These are phyloP conservation scores for Colletes gigas DNA, from an alignment of 1,140 invertebrate species.

Conservation along the genomic window DNA sequence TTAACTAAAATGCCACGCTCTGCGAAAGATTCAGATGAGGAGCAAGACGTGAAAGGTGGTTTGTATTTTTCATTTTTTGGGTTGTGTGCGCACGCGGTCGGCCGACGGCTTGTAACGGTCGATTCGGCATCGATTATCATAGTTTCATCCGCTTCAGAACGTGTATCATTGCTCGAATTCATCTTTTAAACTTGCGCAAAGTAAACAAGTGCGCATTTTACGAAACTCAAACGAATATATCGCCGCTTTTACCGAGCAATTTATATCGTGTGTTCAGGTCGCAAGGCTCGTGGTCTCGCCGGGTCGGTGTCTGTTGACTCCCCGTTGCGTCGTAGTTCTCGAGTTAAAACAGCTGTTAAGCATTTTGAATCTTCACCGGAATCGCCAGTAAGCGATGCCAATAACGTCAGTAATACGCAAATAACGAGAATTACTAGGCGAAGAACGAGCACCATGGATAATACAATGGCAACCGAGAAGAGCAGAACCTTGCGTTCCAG, in stretches of 20 bases:
- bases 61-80: conserved; percentile 56
- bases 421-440: conserved; percentile 34
- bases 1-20: conserved; percentile 62
- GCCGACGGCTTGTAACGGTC: conserved; percentile 39
- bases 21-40: conserved; percentile 63
- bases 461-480: conserved; percentile 26
- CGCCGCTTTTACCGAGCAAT: neutral
- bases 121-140: conserved; percentile 1
- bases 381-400: conserved; percentile 49
- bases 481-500: conserved; percentile 53
- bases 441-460: conserved; percentile 46
- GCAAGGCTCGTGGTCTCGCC: conserved; percentile 21
- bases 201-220: neutral
- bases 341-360: conserved; percentile 47
- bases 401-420: conserved; percentile 14
- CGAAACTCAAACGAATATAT: neutral
- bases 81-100: conserved; percentile 6
- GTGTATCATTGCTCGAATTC: neutral
- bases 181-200: neutral
- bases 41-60: conserved; percentile 59
- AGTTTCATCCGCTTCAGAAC: neutral
- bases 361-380: conserved; percentile 59
- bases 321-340: conserved; percentile 66
- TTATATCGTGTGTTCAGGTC: conserved; percentile 36
- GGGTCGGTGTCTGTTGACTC: conserved; percentile 50